phyloP scores from a whole-genome alignment of 2,797 vertebrate genomes.

The Alauda arvensis region DNA sequence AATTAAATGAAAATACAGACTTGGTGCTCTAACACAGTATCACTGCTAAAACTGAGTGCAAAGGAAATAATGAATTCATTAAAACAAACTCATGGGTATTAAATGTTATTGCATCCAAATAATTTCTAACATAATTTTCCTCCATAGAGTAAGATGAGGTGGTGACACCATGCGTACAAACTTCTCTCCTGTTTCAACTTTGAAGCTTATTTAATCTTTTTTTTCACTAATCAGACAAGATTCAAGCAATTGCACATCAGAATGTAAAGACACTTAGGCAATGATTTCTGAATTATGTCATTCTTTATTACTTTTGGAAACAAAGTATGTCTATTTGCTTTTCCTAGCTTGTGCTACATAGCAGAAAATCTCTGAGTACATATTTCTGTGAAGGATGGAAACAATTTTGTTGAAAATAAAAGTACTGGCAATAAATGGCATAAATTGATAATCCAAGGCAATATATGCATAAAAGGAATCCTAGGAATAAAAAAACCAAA shows the following conservation, averaged over 20 bases:
- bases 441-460: neutral
- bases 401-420: neutral
- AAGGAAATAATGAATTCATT: slow-evolving; percentile 26
- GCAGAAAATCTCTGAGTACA: neutral
- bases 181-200: neutral
- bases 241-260: neutral
- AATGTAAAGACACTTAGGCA: neutral
- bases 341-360: neutral
- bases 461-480: neutral
- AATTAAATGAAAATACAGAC: slow-evolving; percentile 66
- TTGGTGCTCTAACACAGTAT: slow-evolving; percentile 25
- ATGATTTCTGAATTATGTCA: neutral
- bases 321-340: neutral
- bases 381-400: neutral
- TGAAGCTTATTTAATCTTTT: neutral
- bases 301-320: neutral
- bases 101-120: neutral
- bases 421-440: neutral
- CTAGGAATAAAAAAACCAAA: neutral
- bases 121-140: slow-evolving; percentile 7
- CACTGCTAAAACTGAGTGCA: neutral
- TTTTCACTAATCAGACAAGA: neutral
- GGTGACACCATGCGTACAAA: neutral
- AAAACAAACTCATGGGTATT: neutral
- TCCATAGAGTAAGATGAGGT: neutral